These are phyloP conservation scores for Ectobius pallidus DNA, from an alignment of 2,888 invertebrate species.

Conservation along the genomic window DNA sequence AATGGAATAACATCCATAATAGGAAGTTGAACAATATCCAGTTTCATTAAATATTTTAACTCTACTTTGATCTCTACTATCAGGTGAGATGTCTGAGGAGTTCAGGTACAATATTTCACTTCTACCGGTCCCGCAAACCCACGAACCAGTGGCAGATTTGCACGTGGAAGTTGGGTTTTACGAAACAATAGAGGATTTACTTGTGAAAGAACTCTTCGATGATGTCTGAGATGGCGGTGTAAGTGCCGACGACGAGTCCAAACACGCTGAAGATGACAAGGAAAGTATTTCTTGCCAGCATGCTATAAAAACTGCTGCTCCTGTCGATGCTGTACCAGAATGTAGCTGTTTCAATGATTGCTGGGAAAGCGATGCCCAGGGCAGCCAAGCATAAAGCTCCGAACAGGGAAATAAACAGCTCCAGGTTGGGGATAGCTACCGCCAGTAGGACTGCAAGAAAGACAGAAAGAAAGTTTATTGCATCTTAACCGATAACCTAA, in stretches of 20 bases:
- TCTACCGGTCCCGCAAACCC: too few species aligned
- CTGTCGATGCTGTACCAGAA: constrained; percentile 50
- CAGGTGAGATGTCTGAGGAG: too few species aligned
- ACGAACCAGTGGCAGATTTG: too few species aligned
- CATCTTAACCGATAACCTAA: too few species aligned
- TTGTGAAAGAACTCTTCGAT: constrained; percentile 59
- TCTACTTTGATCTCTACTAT: too few species aligned
- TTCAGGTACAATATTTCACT: too few species aligned
- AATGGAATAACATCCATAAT: too few species aligned
- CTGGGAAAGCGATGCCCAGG: constrained; percentile 60
- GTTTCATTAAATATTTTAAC: too few species aligned
- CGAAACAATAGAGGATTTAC: too few species aligned
- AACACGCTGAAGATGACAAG: constrained; percentile 43
- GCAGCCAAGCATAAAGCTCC: constrained; percentile 60
- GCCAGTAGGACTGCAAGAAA: constrained; percentile 55
- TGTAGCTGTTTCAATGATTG: constrained; percentile 58
- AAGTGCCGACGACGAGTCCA: constrained; percentile 44
- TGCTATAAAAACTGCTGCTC: constrained; percentile 28
- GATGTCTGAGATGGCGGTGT: constrained; percentile 53
- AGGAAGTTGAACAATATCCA: too few species aligned
- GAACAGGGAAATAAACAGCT: constrained; percentile 60
- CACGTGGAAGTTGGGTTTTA: too few species aligned
- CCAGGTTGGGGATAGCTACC: constrained; percentile 58
- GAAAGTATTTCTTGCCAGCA: constrained; percentile 41
- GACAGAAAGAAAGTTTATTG: constrained; percentile 19